Conservation (phyloP, 1,140 invertebrate genomes). For the Phocides pigmalion region DNA sequence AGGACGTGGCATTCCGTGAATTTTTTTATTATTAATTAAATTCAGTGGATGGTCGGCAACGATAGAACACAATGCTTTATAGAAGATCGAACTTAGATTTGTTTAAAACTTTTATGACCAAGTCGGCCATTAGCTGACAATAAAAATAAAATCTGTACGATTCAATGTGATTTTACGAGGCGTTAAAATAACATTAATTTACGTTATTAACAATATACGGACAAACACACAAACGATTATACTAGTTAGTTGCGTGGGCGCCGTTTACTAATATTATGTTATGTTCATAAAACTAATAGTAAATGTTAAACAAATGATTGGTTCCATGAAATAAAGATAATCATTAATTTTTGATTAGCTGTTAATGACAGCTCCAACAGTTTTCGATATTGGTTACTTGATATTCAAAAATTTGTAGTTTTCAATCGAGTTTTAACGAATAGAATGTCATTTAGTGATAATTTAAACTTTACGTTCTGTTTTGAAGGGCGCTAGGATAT, state of each 20-base stretch:
- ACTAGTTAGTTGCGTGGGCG: too few species aligned
- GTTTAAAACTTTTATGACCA: conserved; percentile 35
- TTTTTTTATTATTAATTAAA: too few species aligned
- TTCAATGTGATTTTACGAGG: conserved; percentile 49
- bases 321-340: neutral
- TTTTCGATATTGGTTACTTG: neutral
- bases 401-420: neutral
- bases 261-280: too few species aligned
- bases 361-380: neutral
- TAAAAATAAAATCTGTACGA: conserved; percentile 44
- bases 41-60: too few species aligned
- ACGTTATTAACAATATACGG: conserved; percentile 36
- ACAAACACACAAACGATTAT: too few species aligned
- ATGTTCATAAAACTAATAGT: neutral
- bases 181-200: conserved; percentile 46
- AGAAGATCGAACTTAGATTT: conserved; percentile 25
- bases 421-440: neutral
- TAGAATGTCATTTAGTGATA: neutral
- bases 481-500: too few species aligned
- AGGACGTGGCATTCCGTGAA: too few species aligned
- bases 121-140: conserved; percentile 39
- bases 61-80: neutral
- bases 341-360: neutral
- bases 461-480: too few species aligned
- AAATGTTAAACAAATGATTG: too few species aligned